Evolutionary conservation across 2,113 vertebrate species (phyloP).

Genomic region (Murina feae): DNA sequence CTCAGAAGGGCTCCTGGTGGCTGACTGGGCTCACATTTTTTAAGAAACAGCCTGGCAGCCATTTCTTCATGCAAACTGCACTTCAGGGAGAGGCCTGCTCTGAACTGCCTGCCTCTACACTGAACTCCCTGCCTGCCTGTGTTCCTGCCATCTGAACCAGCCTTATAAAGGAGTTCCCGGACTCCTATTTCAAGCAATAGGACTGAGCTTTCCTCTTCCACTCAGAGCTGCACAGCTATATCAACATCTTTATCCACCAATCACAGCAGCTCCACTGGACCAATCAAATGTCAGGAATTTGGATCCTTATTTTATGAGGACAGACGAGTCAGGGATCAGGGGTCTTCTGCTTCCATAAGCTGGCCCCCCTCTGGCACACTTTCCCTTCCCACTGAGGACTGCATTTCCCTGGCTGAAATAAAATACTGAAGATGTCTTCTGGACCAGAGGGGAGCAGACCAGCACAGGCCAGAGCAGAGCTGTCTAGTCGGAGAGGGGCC

Average conservation of each 20-base stretch:
- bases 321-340: background rate
- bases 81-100: background rate
- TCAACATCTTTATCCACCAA: background rate
- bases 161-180: background rate
- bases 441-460: background rate
- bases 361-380: background rate
- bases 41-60: background rate
- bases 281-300: background rate
- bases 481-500: background rate
- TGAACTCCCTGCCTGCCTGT: background rate
- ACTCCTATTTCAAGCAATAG: background rate
- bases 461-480: no score
- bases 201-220: background rate
- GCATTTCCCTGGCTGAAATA: background rate
- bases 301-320: background rate
- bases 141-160: background rate
- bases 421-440: background rate
- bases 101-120: background rate
- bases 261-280: background rate
- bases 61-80: background rate
- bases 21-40: background rate
- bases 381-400: background rate
- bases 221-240: background rate
- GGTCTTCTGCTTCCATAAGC: background rate
- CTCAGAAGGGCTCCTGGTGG: background rate